A percentile compares a stretch with the other conserved stretches of the same genome.
Conservation (phyloP, 2,797 vertebrate species). For the Sebastes trivittatus region DNA sequence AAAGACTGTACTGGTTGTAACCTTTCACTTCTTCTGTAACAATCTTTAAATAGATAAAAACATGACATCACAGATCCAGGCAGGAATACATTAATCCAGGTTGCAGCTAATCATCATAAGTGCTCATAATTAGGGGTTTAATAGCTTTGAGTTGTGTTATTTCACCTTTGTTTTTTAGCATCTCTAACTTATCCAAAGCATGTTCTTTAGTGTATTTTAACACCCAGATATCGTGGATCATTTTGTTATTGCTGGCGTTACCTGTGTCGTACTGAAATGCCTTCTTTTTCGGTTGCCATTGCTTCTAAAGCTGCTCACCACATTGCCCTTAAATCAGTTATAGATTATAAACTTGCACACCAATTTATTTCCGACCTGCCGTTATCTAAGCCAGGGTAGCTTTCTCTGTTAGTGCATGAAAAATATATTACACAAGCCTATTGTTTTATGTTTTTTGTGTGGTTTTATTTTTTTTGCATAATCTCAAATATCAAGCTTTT, state of each 20-base stretch:
- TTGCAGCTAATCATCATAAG: constrained; percentile 47
- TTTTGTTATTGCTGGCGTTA: constrained; percentile 7
- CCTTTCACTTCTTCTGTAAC: constrained; percentile 5
- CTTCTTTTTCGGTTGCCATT: constrained; percentile 63
- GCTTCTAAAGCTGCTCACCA: constrained; percentile 66
- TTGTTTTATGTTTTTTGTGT: not conserved
- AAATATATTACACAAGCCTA: not conserved
- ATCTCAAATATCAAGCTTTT: constrained; percentile 44
- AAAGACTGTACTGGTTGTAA: not conserved
- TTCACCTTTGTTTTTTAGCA: constrained; percentile 7
- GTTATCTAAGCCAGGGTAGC: constrained; percentile 8
- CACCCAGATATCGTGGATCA: not conserved
- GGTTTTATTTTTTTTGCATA: constrained; percentile 27
- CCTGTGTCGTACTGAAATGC: constrained; percentile 33
- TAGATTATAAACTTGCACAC: constrained; percentile 4
- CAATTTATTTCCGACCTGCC: constrained; percentile 2
- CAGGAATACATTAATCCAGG: constrained; percentile 4
- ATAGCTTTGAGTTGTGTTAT: constrained; percentile 11
- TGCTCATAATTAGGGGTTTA: constrained; percentile 20
- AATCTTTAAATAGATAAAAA: not conserved
- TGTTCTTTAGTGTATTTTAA: constrained; percentile 25
- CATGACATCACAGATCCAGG: not conserved
- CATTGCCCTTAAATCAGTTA: constrained; percentile 60
- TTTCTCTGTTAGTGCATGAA: constrained; percentile 33
- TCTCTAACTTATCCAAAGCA: constrained; percentile 18